Percentiles rank a stretch among this genome's conserved stretches.
Conservation (phyloP, 2,888 invertebrate species). For the Liodrosophila aerea region DNA sequence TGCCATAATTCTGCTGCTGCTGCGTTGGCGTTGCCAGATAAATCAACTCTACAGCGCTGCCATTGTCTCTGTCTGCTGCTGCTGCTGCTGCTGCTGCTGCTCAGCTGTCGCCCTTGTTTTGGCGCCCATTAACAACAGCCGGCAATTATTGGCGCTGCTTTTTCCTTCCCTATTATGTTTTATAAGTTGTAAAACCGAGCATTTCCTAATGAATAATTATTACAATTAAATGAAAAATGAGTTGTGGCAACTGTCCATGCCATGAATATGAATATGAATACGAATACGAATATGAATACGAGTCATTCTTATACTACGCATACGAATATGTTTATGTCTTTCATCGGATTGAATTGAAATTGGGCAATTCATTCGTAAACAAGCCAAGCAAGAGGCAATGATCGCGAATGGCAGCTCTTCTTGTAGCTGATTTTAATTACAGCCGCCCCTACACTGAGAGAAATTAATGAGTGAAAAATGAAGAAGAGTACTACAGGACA, state of each 20-base stretch:
- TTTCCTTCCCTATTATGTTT: slow-evolving; percentile 20
- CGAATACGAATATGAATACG: no score
- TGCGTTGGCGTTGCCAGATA: slow-evolving; percentile 19
- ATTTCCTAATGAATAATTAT: slow-evolving; percentile 73
- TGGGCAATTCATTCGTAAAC: slow-evolving; percentile 28
- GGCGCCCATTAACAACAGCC: slow-evolving; percentile 38
- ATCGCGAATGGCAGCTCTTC: slow-evolving; percentile 9
- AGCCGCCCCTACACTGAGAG: slow-evolving; percentile 33
- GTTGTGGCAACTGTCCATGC: slow-evolving; percentile 41
- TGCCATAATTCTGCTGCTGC: slow-evolving; percentile 30
- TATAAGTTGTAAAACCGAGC: slow-evolving; percentile 37
- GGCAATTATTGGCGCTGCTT: slow-evolving; percentile 8
- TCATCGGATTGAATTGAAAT: slow-evolving; percentile 19
- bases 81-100: slow-evolving; percentile 18
- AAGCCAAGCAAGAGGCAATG: slow-evolving; percentile 9
- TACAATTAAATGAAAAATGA: slow-evolving; percentile 75
- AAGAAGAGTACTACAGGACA: no score
- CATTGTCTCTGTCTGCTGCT: slow-evolving; percentile 2
- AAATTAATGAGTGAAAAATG: not conserved
- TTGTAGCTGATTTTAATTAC: slow-evolving; percentile 54
- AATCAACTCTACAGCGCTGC: slow-evolving; percentile 25
- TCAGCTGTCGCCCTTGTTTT: slow-evolving; percentile 28
- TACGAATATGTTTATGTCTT: slow-evolving; percentile 22
- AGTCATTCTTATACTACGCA: no score
- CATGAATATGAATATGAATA: not conserved